Base-by-base conservation (phyloP, 2,888 invertebrate species). In the Nipponacmea schrenckii region DNA sequence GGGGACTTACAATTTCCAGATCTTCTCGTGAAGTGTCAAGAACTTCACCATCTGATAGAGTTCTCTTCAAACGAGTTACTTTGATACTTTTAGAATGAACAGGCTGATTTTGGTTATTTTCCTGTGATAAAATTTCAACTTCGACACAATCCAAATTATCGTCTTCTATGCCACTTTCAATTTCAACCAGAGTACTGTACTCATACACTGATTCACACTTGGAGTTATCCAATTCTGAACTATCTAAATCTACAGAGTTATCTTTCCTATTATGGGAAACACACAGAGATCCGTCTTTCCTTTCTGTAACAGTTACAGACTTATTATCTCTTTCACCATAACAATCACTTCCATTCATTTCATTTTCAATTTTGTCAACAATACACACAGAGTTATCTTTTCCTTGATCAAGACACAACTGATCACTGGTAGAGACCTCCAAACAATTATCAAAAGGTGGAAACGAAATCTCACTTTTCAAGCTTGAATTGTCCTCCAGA, bases 61-160 rank as follows among this genome's bases (percentile, higher is more conserved):
- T 71, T n/a, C 68, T 20, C 27, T 71, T 74, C 56, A 68, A 44
- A 12, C 46, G 67, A 17, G 64, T 63, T 24, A 70, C 56, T 56
- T 70, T 48, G 12, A 70, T 64, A 45, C 20, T 56, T 56, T 56
- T 56, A 8, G 46, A 56, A 27, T 64, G 64, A 20, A 14, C 24
- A 12, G 44, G 7, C 12, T 12, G 27, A 7, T 27, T 24, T 68
- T 56, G 20, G 8, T 39, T 10, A 31, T 46, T 26, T 24, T 62
- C 68, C 12, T 62, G 8, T 27, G 69, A 44, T 63, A 45, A 15
- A 44, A 24, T 39, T 31, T 39, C 44, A 8, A n/a, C 68, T 31
- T 69, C 27, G 20, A 44, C 27, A 20, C 50, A 14, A 48, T 64
- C 20, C 46, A 69, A 17, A 20, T 17, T 48, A 48, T n/a, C n/a